phyloP scores from a whole-genome alignment of 1,140 invertebrate species.

The Halyomorpha halys region DNA sequence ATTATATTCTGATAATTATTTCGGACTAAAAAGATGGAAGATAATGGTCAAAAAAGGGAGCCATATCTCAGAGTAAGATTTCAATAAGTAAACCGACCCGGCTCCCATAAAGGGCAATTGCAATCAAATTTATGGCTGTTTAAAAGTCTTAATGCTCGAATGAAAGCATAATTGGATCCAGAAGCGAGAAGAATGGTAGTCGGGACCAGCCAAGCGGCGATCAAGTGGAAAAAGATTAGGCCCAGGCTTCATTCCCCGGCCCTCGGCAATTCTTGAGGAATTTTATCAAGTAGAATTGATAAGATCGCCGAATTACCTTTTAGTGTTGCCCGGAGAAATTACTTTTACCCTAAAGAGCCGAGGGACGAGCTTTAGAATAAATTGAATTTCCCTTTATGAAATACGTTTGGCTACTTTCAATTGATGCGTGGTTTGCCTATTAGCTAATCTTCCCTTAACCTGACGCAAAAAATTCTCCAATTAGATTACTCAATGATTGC shows the following conservation, averaged over 20 bases:
- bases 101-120: neutral
- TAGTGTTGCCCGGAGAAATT: neutral
- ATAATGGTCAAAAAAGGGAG: too few species aligned
- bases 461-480: neutral
- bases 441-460: neutral
- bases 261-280: conserved; percentile 5
- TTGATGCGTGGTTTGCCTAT: conserved; percentile 3
- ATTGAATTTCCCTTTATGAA: neutral
- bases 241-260: neutral
- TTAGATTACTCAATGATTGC: too few species aligned
- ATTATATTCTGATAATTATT: too few species aligned
- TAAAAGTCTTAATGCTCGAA: conserved; percentile 17
- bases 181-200: neutral
- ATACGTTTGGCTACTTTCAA: neutral
- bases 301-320: conserved; percentile 15
- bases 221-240: conserved; percentile 18
- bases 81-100: conserved; percentile 9
- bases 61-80: neutral
- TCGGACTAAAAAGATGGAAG: too few species aligned
- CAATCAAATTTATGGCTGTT: conserved; percentile 13
- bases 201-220: neutral
- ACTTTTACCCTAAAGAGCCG: neutral
- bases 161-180: conserved; percentile 16
- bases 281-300: conserved; percentile 18
- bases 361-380: conserved; percentile 1